These are phyloP conservation scores for Ischnus inquisitorius DNA, from an alignment of 2,888 invertebrate genomes.

Conservation along the genomic window DNA sequence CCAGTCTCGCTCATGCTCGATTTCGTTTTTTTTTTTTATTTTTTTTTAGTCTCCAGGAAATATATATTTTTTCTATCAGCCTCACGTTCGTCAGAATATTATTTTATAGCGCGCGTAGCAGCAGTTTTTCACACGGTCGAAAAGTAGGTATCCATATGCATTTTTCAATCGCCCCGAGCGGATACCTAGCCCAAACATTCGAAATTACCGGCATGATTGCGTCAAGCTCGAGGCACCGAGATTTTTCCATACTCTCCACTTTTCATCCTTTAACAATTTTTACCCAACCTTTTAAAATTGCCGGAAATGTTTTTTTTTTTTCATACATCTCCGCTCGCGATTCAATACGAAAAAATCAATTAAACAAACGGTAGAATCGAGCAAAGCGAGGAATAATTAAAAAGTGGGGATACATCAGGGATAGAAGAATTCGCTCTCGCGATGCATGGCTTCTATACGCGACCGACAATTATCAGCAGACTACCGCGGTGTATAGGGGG, in stretches of 20 bases:
- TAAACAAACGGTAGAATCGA: neutral
- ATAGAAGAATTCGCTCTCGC: slow-evolving; percentile 49
- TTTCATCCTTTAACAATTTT: neutral
- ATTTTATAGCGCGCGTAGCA: neutral
- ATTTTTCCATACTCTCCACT: neutral
- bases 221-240: neutral
- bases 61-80: neutral
- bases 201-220: neutral
- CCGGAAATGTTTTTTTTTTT: neutral
- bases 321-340: neutral
- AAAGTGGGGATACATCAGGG: slow-evolving; percentile 32
- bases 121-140: neutral
- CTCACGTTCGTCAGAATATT: neutral
- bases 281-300: neutral
- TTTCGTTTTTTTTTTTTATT: slow-evolving; percentile 4
- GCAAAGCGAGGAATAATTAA: neutral
- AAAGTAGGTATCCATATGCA: neutral
- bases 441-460: slow-evolving; percentile 27
- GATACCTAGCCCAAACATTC: neutral
- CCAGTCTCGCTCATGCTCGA: slow-evolving; percentile 28
- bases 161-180: neutral
- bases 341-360: neutral
- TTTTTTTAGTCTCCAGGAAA: neutral
- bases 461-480: slow-evolving; percentile 62
- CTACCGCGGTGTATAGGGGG: slow-evolving; percentile 9